Evolutionary conservation across 2,113 vertebrate genomes (phyloP).

Genomic region (Cavia aperea): DNA sequence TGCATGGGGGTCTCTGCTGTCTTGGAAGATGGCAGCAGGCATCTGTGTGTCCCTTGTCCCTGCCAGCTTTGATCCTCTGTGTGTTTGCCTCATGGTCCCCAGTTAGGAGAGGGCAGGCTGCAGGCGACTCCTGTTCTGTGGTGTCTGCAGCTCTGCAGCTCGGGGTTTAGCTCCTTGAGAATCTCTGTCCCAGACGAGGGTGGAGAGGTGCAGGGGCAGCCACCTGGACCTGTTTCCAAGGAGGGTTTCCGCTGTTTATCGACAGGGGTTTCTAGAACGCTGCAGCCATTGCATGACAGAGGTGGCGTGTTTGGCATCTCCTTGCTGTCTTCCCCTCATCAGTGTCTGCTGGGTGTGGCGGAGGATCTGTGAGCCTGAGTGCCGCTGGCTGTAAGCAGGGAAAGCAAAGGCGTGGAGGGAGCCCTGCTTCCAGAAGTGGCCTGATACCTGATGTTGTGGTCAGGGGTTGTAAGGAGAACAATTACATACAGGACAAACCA

Average conservation of each 20-base stretch:
- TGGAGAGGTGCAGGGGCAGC: background rate
- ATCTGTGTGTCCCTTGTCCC: background rate
- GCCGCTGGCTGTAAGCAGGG: background rate
- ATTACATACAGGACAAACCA: too few relatives aligned
- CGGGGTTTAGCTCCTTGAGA: background rate
- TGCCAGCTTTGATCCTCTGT: background rate
- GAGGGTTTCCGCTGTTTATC: background rate
- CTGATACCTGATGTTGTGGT: too few relatives aligned
- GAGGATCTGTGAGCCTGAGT: fast-evolving
- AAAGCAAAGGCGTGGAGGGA: background rate
- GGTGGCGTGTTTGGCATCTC: fast-evolving
- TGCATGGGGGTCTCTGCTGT: background rate
- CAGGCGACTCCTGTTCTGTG: background rate
- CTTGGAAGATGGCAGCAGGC: background rate
- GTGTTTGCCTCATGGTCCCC: background rate
- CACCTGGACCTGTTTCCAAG: background rate
- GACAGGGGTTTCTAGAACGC: background rate
- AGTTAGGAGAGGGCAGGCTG: too few relatives aligned
- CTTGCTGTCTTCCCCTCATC: fast-evolving
- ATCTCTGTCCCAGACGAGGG: background rate
- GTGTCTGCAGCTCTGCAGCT: background rate
- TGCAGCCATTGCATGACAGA: background rate
- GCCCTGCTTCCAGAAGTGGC: background rate
- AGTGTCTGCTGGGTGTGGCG: background rate
- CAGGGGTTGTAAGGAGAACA: too few relatives aligned